Conservation (phyloP, 2,113 vertebrate genomes). For the Seriola dumerili region DNA sequence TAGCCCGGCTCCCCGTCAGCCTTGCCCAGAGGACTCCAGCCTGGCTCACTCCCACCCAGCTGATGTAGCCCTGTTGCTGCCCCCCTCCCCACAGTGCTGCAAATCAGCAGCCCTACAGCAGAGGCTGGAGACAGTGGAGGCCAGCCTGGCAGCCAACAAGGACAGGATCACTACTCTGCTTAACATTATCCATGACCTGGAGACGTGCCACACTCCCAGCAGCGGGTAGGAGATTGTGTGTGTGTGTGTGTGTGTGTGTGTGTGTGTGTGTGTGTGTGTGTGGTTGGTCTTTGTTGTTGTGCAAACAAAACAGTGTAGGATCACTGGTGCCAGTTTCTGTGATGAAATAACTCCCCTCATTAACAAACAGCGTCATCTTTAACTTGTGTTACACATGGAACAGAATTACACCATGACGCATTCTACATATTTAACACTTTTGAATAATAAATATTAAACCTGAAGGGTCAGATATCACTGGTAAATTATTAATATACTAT, state of each 20-base stretch:
- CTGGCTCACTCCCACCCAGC: conserved; percentile 77
- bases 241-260: background rate
- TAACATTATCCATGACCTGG: conserved; percentile 86
- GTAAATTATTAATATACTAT: conserved; percentile 33
- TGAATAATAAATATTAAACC: background rate
- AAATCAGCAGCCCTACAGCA: conserved; percentile 74
- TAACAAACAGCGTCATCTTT: background rate
- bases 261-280: no score
- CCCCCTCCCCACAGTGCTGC: conserved; percentile 69
- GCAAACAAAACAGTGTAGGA: background rate
- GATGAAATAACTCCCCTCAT: background rate
- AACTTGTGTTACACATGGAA: background rate
- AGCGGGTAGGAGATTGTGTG: conserved; percentile 71
- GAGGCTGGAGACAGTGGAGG: conserved; percentile 80
- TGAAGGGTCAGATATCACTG: conserved; percentile 16
- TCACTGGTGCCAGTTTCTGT: background rate
- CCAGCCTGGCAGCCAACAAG: conserved; percentile 84
- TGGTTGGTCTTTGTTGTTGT: background rate
- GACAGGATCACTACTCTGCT: conserved; percentile 83
- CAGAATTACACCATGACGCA: background rate
- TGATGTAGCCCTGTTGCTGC: conserved; percentile 64
- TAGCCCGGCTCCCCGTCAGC: conserved; percentile 25
- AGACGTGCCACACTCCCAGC: conserved; percentile 76
- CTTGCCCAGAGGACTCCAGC: conserved; percentile 47
- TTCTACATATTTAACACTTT: background rate